Percentiles rank a stretch among this genome's conserved stretches.
phyloP scores from a whole-genome alignment of 2,888 invertebrate species.

The Antitype chi region DNA sequence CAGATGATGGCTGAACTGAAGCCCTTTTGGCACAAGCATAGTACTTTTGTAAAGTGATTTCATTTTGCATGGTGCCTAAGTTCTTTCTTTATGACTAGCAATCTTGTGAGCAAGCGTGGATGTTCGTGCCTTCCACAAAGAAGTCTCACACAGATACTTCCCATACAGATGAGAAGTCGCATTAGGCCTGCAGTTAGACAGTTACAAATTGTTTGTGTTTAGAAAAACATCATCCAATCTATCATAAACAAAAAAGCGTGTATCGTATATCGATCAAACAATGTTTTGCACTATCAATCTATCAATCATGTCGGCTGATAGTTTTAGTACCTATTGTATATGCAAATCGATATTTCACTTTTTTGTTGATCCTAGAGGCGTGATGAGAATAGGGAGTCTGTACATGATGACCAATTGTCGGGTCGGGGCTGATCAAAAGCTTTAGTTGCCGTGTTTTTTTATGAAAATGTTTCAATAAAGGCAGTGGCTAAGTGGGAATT shows the following conservation, averaged over 20 bases:
- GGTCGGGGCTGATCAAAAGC: background rate
- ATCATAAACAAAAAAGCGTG: conserved; percentile 1
- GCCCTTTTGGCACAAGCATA: too few relatives aligned
- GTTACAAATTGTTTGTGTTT: conserved; percentile 8
- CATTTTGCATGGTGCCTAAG: too few relatives aligned
- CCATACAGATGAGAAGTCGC: background rate
- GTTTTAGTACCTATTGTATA: conserved; percentile 23
- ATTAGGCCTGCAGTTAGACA: background rate
- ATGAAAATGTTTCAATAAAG: background rate
- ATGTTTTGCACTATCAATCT: conserved; percentile 33
- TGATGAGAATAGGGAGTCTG: conserved; percentile 10
- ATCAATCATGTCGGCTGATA: conserved; percentile 39
- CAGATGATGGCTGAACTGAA: background rate
- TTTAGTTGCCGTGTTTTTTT: too few relatives aligned
- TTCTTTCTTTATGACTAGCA: too few relatives aligned
- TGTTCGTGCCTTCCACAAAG: too few relatives aligned
- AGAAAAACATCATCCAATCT: background rate
- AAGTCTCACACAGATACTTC: too few relatives aligned
- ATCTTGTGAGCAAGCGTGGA: background rate
- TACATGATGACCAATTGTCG: background rate
- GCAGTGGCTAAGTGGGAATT: too few relatives aligned
- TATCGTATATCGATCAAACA: conserved; percentile 25
- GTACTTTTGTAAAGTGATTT: too few relatives aligned
- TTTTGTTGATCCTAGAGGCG: conserved; percentile 11
- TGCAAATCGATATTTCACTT: conserved; percentile 41